These are phyloP conservation scores for Ips nitidus DNA, from an alignment of 1,140 invertebrate species.

Conservation along the genomic window DNA sequence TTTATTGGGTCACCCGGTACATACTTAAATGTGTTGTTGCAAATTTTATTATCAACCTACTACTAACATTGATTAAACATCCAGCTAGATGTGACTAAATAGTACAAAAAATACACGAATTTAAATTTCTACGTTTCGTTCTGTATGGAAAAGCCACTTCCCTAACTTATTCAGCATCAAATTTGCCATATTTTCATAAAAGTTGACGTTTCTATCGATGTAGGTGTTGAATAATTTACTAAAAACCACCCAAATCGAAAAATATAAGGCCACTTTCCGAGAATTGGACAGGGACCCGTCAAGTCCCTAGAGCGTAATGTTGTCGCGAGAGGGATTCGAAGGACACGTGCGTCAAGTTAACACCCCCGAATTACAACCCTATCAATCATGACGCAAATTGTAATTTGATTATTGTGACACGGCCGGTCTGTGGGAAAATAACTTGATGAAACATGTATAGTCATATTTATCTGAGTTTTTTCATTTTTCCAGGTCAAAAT, in stretches of 20 bases:
- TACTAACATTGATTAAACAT: too few species aligned
- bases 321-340: slow-evolving; percentile 15
- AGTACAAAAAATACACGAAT: too few species aligned
- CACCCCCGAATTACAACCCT: slow-evolving; percentile 36
- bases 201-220: slow-evolving; percentile 24
- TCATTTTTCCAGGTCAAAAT: slow-evolving; percentile 38
- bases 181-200: slow-evolving; percentile 30
- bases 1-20: too few species aligned
- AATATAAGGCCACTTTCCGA: slow-evolving; percentile 32
- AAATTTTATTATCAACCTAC: too few species aligned
- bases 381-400: slow-evolving; percentile 33
- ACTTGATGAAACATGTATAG: slow-evolving; percentile 2
- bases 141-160: too few species aligned
- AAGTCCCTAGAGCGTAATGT: slow-evolving; percentile 23
- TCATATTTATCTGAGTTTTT: neutral
- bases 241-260: slow-evolving; percentile 30
- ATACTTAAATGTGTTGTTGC: too few species aligned
- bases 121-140: too few species aligned
- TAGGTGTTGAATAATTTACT: slow-evolving; percentile 29
- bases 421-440: slow-evolving; percentile 32
- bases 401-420: slow-evolving; percentile 30
- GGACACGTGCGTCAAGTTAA: slow-evolving; percentile 35
- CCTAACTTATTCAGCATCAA: slow-evolving; percentile 6
- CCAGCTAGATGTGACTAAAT: too few species aligned
- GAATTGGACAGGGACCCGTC: slow-evolving; percentile 26